These are phyloP conservation scores for Sebastes itinus DNA, from an alignment of 2,797 vertebrate genomes.

Conservation along the genomic window DNA sequence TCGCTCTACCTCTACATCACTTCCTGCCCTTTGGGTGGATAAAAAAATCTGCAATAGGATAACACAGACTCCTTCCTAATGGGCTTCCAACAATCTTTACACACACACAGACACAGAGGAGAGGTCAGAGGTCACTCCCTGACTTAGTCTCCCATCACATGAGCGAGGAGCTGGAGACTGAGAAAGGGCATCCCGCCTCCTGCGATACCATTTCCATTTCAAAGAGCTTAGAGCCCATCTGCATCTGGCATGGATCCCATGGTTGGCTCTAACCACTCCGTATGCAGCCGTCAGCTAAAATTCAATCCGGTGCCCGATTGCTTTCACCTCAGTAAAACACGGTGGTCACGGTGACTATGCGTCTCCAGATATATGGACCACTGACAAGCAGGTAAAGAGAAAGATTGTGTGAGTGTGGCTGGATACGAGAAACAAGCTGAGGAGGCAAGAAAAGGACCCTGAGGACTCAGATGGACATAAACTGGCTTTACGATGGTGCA, in stretches of 20 bases:
- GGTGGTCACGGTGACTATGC: neutral
- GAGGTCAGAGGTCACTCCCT: slow-evolving; percentile 39
- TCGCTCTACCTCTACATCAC: neutral
- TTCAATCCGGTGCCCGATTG: slow-evolving; percentile 4
- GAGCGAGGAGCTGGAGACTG: slow-evolving; percentile 21
- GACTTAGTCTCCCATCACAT: slow-evolving; percentile 48
- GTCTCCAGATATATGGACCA: neutral
- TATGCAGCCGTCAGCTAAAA: slow-evolving; percentile 7
- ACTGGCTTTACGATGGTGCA: neutral
- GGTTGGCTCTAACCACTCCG: neutral
- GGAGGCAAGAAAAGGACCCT: neutral
- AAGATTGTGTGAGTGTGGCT: neutral
- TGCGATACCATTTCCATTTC: slow-evolving; percentile 64
- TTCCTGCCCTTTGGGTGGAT: slow-evolving; percentile 8
- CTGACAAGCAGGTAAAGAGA: neutral
- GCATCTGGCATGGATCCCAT: slow-evolving; percentile 49
- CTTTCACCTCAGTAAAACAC: slow-evolving; percentile 11
- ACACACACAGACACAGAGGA: neutral
- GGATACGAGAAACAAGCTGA: neutral
- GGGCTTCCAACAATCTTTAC: neutral
- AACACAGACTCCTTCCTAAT: neutral
- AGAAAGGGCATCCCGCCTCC: slow-evolving; percentile 36
- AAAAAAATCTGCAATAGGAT: slow-evolving; percentile 2
- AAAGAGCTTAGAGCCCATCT: slow-evolving; percentile 51
- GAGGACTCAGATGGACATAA: neutral